Evolutionary conservation across 64 coral and sea anemone species (phyloP).

Genomic region (Trachythela sp.): DNA sequence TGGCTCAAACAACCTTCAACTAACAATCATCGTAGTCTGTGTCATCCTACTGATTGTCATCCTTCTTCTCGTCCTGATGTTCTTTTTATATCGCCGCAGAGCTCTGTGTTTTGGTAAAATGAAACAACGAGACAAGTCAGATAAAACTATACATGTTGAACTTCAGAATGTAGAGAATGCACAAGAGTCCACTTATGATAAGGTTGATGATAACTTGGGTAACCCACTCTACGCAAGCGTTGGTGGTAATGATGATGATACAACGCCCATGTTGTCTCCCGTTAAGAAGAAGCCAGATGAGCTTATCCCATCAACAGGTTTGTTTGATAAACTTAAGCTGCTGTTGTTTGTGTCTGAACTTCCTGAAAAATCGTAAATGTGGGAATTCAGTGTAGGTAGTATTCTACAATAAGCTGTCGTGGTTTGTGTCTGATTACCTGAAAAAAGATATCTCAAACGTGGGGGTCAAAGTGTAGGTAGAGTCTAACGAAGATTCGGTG

Average conservation of each 20-base stretch:
- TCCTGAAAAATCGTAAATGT: no score
- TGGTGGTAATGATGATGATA: not conserved
- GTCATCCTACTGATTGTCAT: not conserved
- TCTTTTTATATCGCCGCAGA: not conserved
- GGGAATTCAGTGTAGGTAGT: no score
- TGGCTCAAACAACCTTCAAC: not conserved
- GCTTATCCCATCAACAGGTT: no score
- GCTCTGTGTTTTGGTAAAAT: not conserved
- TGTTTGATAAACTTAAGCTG: no score
- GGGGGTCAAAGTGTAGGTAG: no score
- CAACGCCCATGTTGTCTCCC: not conserved
- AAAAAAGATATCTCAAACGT: no score
- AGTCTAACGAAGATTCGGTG: no score
- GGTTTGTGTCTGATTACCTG: no score
- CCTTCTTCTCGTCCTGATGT: not conserved
- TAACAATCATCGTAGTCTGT: not conserved
- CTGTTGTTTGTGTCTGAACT: no score
- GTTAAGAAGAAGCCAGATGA: not conserved
- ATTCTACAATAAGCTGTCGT: no score
- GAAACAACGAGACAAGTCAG: not conserved
- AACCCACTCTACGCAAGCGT: not conserved
- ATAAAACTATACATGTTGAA: not conserved
- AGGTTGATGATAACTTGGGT: not conserved
- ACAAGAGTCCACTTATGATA: not conserved
- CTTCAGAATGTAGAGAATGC: not conserved